Base-by-base conservation (phyloP, 1,140 invertebrate species). In the Tetraneura akinire region DNA sequence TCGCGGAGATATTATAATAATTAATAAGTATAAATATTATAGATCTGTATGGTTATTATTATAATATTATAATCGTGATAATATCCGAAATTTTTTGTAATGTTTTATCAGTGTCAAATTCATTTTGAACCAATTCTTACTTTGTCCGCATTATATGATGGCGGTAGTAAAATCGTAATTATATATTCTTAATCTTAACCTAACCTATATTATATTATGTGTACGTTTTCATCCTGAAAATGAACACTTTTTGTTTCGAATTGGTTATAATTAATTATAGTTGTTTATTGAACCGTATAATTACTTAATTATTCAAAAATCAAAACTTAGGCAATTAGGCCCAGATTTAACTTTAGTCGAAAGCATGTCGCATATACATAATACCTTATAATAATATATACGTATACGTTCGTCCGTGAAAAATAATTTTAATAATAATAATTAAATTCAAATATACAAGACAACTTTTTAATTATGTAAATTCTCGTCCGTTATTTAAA, bases 221-320 rank as follows among this genome's bases (percentile, higher is more conserved):
- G 1, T 37, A n/a, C 10, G n/a, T 10, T 21, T 37, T 64, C 13
- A 64, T 21, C 9, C 11, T n/a, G 3, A 64, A 64, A 64, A 37
- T 29, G 0, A 64, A 64, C 32, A n/a, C 32, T 64, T 62, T 62
- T 62, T 62, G 60, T 62, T 62, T 32, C 26, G 14, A 62, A 62
- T 62, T 26, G 23, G 26, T 62, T 62, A n/a, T n/a, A 62, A 62
- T 62, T 62, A 62, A 62, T 62, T 29, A 37, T 37, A 62, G 60
- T 9, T 45, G n/a, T 45, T 68, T 37, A 64, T 64, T 42, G 37
- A 23, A 68, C 64, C 29, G n/a, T 32, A 23, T 68, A 26, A 37
- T 68, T 68, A 47, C 32, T 68, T 68, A 68, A 47, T 68, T 68
- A 68, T 47, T 68, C 42, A 47, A 45, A 45, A 68, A 68, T 45